Conservation (phyloP, 2,797 vertebrate species). For the Anguilla pacifica region DNA sequence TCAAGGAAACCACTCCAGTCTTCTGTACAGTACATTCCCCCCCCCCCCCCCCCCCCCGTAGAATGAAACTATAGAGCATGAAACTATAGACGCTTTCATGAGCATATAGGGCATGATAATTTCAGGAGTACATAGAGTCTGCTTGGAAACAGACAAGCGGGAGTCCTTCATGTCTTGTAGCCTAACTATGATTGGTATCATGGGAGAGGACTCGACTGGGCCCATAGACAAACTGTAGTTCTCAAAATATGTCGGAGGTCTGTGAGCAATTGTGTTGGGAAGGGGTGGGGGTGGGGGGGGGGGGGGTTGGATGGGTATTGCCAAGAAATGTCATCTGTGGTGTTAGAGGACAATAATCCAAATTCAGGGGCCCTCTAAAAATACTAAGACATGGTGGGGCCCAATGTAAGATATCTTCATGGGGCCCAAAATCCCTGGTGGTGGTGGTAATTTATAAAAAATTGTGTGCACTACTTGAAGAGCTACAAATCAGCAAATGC, state of each 20-base stretch:
- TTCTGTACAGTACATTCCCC: neutral
- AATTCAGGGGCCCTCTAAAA: neutral
- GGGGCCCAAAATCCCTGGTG: no score
- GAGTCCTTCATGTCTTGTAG: neutral
- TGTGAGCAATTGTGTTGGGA: neutral
- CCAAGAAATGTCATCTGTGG: neutral
- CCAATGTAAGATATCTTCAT: no score
- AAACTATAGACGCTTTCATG: neutral
- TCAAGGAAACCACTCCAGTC: neutral
- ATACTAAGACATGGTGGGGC: no score
- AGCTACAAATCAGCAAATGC: neutral
- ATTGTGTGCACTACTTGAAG: neutral
- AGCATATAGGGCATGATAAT: neutral
- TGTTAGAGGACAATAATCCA: neutral
- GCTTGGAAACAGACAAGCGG: neutral
- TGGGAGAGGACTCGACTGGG: neutral
- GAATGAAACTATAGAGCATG: neutral
- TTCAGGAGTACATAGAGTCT: neutral
- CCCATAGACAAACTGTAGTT: neutral
- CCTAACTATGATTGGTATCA: neutral
- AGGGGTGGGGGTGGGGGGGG: neutral
- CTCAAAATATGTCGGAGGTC: neutral
- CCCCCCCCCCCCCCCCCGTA: neutral
- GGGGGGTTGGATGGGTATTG: neutral
- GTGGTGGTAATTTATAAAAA: neutral